Percentiles rank a stretch among this genome's conserved stretches.
These are phyloP conservation scores for Mnemiopsis leidyi DNA, from an alignment of 37 sponge, comb jelly and placozoan species.

Conservation along the genomic window DNA sequence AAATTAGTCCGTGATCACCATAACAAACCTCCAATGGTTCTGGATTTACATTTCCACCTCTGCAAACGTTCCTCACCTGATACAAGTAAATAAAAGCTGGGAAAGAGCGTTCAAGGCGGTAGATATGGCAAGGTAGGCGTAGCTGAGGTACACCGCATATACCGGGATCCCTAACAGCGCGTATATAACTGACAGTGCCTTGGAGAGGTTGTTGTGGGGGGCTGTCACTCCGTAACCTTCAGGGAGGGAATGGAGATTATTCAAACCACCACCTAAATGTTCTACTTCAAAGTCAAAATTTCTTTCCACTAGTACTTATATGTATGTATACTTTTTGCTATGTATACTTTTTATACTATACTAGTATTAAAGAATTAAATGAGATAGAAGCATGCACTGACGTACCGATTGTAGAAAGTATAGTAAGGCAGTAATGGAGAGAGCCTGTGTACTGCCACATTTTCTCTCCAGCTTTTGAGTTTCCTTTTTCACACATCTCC, in stretches of 20 bases:
- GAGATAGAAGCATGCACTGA: no score
- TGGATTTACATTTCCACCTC: no score
- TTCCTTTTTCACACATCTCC: neutral
- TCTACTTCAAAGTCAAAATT: no score
- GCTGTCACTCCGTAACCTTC: neutral
- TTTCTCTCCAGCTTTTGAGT: neutral
- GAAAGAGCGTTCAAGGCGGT: neutral
- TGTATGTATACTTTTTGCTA: no score
- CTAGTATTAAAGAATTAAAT: no score
- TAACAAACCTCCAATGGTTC: no score
- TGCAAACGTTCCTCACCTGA: neutral
- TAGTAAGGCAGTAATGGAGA: slow-evolving; percentile 32
- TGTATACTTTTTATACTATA: no score
- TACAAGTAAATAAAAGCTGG: neutral
- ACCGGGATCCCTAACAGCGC: neutral
- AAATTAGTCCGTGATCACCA: no score
- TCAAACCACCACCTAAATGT: no score
- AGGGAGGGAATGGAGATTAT: no score
- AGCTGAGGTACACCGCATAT: slow-evolving; percentile 16
- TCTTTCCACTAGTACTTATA: no score
- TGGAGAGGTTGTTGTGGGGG: neutral
- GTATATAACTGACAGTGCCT: neutral
- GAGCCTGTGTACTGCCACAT: neutral
- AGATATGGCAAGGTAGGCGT: slow-evolving; percentile 29
- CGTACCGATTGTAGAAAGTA: slow-evolving; percentile 1